Evolutionary conservation across 1,140 invertebrate species (phyloP), one percentile per base, ranked within the genome.

Genomic region (Venustaconcha ellipsiformis): DNA sequence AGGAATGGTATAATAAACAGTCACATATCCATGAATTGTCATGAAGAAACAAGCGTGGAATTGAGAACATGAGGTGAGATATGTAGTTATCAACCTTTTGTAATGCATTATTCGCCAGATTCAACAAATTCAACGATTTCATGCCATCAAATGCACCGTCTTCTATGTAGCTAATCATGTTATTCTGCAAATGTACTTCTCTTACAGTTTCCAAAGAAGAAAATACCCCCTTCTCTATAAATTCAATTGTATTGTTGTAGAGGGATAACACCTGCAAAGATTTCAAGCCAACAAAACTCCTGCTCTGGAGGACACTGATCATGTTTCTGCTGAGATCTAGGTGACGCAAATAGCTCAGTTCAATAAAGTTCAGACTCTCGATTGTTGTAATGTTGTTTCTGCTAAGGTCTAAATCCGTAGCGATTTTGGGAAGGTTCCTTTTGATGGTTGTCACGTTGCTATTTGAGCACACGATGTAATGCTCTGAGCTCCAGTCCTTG

Each of bases 1-100:
- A 63, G 1, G 69, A 67, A 58, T 72, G 72, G 57, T 67, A 77
- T 30, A 77, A 57, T 14, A 72, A 65, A 71, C 75, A 77, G n/a
- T 68, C 57, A 60, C 75, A 77, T 18, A 18, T 56, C 75, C 75
- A 77, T 18, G 68, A 70, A 26, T 72, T 72, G 18, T 63, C 37
- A 56, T 59, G 59, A n/a, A 77, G 62, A 4, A 64, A 64, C 18
- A 77, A 23, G 23, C 72, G 62, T 37, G 23, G n/a, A 14, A 77
- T 23, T 14, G n/a, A 58, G 57, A 70, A 77, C 14, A 77, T 37
- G 2, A 77, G 64, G 6, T 65, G 11, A 13, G 75, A 72, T 11
- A 72, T 57, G 57, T 77, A 77, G 37, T 72, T 56, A 14, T 20
- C 68, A 69, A 77, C 68, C 8, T 30, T 48, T n/a, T 77, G 62